A percentile compares a stretch with the other conserved stretches of the same genome.
These are phyloP conservation scores for Prorops nasuta DNA, from an alignment of 1,140 invertebrate genomes.

Conservation along the genomic window DNA sequence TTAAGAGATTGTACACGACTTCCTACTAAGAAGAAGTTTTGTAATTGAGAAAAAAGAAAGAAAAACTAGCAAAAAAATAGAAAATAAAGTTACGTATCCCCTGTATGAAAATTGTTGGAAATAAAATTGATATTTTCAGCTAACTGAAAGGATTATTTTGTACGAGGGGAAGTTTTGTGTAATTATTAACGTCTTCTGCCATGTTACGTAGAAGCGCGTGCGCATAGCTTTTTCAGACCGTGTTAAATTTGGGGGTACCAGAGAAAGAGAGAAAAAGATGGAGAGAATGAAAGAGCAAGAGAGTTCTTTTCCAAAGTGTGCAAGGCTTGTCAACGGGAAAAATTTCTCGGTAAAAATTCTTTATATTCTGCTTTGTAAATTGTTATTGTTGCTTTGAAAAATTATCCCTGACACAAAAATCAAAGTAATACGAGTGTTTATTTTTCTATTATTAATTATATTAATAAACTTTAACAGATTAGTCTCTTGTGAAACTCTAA, in stretches of 20 bases:
- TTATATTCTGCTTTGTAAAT: slow-evolving; percentile 1
- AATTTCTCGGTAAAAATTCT: slow-evolving; percentile 23
- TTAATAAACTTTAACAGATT: not conserved
- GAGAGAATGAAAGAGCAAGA: slow-evolving; percentile 29
- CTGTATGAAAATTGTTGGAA: no score
- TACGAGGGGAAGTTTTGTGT: no score
- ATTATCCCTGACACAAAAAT: slow-evolving; percentile 1
- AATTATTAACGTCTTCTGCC: no score
- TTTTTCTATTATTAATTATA: not conserved
- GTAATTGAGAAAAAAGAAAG: no score
- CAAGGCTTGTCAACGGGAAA: slow-evolving; percentile 34
- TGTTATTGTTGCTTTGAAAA: slow-evolving; percentile 1
- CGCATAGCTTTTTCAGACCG: slow-evolving; percentile 18
- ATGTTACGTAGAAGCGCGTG: slow-evolving; percentile 17
- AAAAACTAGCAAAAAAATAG: no score
- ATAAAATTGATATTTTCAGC: no score
- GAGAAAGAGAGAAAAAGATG: not conserved
- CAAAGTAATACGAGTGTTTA: not conserved
- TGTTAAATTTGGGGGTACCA: slow-evolving; percentile 1
- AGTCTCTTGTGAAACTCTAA: not conserved
- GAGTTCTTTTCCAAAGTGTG: slow-evolving; percentile 42
- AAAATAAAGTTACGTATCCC: no score
- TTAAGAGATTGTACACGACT: no score
- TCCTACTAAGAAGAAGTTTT: no score
- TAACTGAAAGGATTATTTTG: no score